Percentiles rank a stretch among this genome's conserved stretches.
phyloP scores from a whole-genome alignment of 2,888 invertebrate genomes.

The Hedya salicella region DNA sequence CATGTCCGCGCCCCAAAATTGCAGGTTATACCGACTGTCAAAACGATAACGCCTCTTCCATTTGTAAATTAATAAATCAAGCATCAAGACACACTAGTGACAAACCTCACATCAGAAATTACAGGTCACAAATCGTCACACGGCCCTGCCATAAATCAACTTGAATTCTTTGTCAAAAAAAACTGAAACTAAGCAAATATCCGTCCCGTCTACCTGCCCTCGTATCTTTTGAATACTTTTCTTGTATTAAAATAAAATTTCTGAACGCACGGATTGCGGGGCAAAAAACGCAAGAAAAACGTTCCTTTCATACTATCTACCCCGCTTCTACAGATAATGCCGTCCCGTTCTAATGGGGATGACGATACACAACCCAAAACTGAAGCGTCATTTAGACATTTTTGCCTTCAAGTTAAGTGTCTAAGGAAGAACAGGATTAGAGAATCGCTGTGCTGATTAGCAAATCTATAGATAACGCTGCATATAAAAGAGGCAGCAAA shows the following conservation, averaged over 20 bases:
- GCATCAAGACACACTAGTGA: constrained; percentile 70
- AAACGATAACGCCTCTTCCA: constrained; percentile 69
- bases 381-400: constrained; percentile 67
- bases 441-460: constrained; percentile 32
- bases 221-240: constrained; percentile 82
- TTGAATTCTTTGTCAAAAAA: constrained; percentile 78
- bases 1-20: constrained; percentile 59
- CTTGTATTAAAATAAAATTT: constrained; percentile 84
- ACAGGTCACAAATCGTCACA: constrained; percentile 84
- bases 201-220: constrained; percentile 79
- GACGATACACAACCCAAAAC: constrained; percentile 60
- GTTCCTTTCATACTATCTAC: constrained; percentile 65
- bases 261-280: constrained; percentile 78
- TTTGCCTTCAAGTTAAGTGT: constrained; percentile 57
- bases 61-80: constrained; percentile 81
- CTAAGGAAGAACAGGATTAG: constrained; percentile 39
- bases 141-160: constrained; percentile 78
- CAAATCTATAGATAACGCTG: constrained; percentile 15
- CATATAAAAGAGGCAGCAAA: constrained; percentile 30
- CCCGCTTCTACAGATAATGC: constrained; percentile 51
- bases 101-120: constrained; percentile 82
- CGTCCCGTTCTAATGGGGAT: constrained; percentile 67
- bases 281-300: constrained; percentile 83
- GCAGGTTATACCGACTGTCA: constrained; percentile 73
- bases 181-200: constrained; percentile 79